These are phyloP conservation scores for Meta bourneti DNA, from an alignment of 2,888 invertebrate genomes.

Conservation along the genomic window DNA sequence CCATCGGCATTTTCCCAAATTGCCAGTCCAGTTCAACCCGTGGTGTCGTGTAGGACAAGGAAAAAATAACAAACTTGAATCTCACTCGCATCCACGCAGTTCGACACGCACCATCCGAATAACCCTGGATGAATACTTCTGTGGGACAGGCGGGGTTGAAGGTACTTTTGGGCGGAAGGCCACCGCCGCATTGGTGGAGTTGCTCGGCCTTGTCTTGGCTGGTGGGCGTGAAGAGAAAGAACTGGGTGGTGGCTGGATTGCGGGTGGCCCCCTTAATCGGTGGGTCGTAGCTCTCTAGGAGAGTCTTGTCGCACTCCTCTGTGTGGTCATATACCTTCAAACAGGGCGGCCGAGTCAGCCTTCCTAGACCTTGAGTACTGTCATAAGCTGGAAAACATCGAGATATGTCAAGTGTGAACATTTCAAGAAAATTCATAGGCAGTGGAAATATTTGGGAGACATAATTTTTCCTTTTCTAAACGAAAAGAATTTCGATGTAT, in stretches of 20 bases:
- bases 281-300: not conserved
- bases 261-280: not conserved
- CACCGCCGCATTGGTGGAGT: not conserved
- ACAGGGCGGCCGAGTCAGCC: not conserved
- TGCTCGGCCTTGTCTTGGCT: conserved; percentile 4
- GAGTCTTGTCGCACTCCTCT: not conserved
- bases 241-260: not conserved
- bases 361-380: not conserved
- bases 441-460: no score
- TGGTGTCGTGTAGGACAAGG: no score
- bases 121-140: conserved; percentile 19
- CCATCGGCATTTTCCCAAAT: no score
- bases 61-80: no score
- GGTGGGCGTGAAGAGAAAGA: conserved; percentile 4
- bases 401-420: no score
- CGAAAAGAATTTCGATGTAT: no score
- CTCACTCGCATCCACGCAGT: conserved; percentile 46
- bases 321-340: not conserved
- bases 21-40: no score
- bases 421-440: no score
- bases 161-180: not conserved
- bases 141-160: not conserved
- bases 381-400: not conserved
- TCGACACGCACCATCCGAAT: conserved; percentile 24
- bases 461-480: no score